Base-by-base conservation (phyloP, 2,113 vertebrate genomes). In the Leiothrix lutea region DNA sequence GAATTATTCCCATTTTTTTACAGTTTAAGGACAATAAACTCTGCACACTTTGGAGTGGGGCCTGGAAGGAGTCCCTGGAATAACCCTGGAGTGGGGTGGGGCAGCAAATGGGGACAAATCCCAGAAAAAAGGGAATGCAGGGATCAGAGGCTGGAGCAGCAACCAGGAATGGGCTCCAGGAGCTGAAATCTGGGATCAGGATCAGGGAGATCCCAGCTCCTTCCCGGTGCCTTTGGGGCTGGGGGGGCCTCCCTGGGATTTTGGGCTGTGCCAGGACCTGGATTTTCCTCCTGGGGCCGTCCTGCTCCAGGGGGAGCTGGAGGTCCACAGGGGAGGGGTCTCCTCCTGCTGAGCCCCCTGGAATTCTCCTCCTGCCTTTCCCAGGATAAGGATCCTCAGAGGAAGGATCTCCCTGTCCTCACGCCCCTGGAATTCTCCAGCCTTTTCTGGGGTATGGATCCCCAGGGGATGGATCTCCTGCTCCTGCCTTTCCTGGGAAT, bases 11-110 rank as follows among this genome's bases (percentile, higher is more conserved):
- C 5, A 1, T 83, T 80, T 77, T 77, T 89, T 14, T 64, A 71
- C 57, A 33, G 29, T 38, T 71, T 33, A 62, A 61, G 50, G 33
- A 19, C 23, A 94, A 92, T 94, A 93, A 95, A 92, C n/a, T 21
- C 31, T 51, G 4, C 15, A 24, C 40, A 20, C 4, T 80, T 69
- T 75, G 29, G 21, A 60, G 42, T 3, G 2, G 11, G 25, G 19
- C 19, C n/a, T 35, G 42, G 42, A 19, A 69, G 36, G 18, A 40
- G 5, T 26, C 40, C 47, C 24, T 6, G 31, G 31, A 72, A 42
- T 12, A 5, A 53, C 26, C 20, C 12, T 1, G 0, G 5, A 14
- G 20, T 2, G 9, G 2, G 3, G 0, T 13, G 44, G 23, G 23
- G 26, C 23, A 22, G 69, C 25, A 42, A 62, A 78, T 12, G 29